A percentile compares a stretch with the other conserved stretches of the same genome.
phyloP scores from a whole-genome alignment of 2,113 vertebrate species.

The Zootoca vivipara region DNA sequence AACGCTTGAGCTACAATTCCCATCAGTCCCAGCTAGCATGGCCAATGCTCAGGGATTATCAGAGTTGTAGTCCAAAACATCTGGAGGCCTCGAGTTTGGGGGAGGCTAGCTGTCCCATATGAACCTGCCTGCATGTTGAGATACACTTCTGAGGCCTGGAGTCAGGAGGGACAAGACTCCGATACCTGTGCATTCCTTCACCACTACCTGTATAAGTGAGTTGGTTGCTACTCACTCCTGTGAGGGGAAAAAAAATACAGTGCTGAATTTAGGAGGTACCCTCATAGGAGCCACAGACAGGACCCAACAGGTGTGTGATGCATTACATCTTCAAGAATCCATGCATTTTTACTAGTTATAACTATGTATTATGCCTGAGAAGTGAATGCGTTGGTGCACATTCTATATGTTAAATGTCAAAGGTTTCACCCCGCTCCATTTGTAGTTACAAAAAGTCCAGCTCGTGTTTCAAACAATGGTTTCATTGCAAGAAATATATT shows the following conservation, averaged over 20 bases:
- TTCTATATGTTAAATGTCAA: not conserved
- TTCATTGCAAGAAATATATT: not conserved
- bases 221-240: not conserved
- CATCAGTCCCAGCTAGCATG: not conserved
- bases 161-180: no score
- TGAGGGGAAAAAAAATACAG: not conserved
- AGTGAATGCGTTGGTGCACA: not conserved
- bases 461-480: not conserved
- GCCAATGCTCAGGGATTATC: not conserved
- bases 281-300: no score
- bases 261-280: not conserved
- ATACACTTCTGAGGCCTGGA: no score
- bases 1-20: not conserved
- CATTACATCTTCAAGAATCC: not conserved
- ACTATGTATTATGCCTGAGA: not conserved
- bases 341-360: not conserved
- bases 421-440: no score
- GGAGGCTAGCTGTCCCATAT: no score
- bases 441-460: not conserved
- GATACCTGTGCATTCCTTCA: not conserved
- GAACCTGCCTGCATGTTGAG: no score
- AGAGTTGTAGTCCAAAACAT: not conserved
- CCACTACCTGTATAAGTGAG: not conserved
- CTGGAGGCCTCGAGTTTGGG: no score
- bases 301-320: not conserved